A percentile compares a stretch with the other conserved stretches of the same genome.
Evolutionary conservation across 2,113 vertebrate genomes (phyloP).

Genomic region (Heterotilapia buettikoferi): DNA sequence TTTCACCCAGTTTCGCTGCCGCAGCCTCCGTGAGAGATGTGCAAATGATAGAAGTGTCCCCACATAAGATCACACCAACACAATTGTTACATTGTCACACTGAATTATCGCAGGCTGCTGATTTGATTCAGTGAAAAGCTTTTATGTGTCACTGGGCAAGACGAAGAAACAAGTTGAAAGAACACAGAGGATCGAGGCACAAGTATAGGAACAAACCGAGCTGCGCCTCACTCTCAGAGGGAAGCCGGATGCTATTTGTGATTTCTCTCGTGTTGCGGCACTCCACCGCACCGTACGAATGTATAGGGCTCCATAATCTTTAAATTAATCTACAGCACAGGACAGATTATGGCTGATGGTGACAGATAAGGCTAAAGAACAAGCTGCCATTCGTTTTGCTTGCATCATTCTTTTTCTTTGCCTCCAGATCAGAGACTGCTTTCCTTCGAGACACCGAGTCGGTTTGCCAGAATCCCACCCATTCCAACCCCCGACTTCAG

Average conservation of each 20-base stretch:
- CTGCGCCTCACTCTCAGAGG: not conserved
- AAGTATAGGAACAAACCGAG: not conserved
- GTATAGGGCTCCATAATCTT: slow-evolving; percentile 53
- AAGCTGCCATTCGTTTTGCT: slow-evolving; percentile 38
- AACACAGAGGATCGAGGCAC: not conserved
- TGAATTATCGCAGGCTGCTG: slow-evolving; percentile 51
- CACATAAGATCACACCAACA: slow-evolving; percentile 21
- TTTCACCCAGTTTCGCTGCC: slow-evolving; percentile 3
- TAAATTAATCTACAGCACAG: slow-evolving; percentile 67
- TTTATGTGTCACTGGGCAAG: slow-evolving; percentile 30
- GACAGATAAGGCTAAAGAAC: slow-evolving; percentile 52
- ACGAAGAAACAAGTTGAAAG: not conserved
- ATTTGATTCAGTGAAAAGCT: slow-evolving; percentile 47
- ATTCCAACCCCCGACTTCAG: not conserved
- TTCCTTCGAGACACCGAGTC: not conserved
- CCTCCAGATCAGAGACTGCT: not conserved
- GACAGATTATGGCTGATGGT: slow-evolving; percentile 53
- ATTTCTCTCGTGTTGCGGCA: slow-evolving; percentile 1
- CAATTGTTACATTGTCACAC: slow-evolving; percentile 41
- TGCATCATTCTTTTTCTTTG: slow-evolving; percentile 24
- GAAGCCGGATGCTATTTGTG: not conserved
- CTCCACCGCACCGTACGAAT: not conserved
- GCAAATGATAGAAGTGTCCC: slow-evolving; percentile 22
- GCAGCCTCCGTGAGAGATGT: not conserved
- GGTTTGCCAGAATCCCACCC: not conserved